Evolutionary conservation across 1,140 invertebrate species (phyloP), one percentile per base, ranked within the genome.

Genomic region (Stegodyphus dumicola): DNA sequence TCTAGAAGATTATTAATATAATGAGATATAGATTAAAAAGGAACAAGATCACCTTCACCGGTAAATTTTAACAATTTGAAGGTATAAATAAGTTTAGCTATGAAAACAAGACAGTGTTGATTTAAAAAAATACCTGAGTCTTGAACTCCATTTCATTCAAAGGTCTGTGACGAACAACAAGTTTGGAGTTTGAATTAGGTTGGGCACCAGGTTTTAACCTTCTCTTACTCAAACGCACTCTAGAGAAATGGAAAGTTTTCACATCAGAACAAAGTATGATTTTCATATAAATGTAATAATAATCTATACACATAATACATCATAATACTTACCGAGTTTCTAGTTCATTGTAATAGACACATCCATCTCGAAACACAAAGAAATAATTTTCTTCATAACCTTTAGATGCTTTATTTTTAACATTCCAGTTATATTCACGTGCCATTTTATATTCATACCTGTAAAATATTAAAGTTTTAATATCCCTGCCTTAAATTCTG

Each of bases 341-440:
- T 87, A 99, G 90, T 91, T 99, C 98, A 92, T 99, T 98, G 90
- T 99, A 99, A 91, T 95, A 99, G 49, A 98, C 95, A 71, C 95
- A 95, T 89, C 92, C 95, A 89, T 98, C 94, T 77, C 97, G 93
- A 77, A 98, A 93, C 80, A 98, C 95, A 91, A 99, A 95, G 91
- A 99, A 99, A 90, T 99, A 99, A 91, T 98, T 99, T 91, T 99
- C 98, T 91, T 99, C 97, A 89, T 99, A 99, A 64, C 97, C 98
- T 90, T 98, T 98, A 0, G 96, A 97, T 0, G 96, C 94, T 92
- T 99, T 99, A 90, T 96, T 99, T 90, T 99, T 99, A 4, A 99
- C 98, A 91, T 99, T 99, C 98, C 98, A 99, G 89, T 98, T 98
- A 89, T 98, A 98, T 90, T 98, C 96, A 88, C 97, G 92, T 0